Conservation (phyloP, 2,113 vertebrate genomes). For the Aphelocoma coerulescens region DNA sequence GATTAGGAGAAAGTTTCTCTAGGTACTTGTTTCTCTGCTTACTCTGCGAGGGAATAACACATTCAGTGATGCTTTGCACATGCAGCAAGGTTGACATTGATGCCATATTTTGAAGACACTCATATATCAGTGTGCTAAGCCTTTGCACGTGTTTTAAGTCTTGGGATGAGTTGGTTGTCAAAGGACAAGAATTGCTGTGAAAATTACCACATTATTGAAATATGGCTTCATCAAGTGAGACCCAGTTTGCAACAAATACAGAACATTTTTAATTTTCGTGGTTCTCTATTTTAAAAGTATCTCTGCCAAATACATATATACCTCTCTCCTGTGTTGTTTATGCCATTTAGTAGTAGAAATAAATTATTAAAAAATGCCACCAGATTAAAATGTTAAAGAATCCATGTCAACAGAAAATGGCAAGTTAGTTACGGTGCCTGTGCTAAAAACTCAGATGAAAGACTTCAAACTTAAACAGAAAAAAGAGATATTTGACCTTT, state of each 20-base stretch:
- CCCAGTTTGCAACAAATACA: neutral
- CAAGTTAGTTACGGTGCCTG: neutral
- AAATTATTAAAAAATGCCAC: neutral
- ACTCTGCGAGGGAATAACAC: neutral
- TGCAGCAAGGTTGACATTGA: neutral
- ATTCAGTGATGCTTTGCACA: neutral
- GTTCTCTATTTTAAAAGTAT: neutral
- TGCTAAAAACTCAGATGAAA: neutral
- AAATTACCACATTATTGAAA: neutral
- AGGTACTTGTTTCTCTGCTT: neutral
- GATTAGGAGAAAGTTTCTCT: neutral
- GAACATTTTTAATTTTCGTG: neutral
- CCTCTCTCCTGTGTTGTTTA: neutral
- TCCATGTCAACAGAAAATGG: neutral
- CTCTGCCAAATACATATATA: neutral
- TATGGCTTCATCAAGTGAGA: neutral
- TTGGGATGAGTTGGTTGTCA: neutral
- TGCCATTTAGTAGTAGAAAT: neutral
- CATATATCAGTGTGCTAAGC: neutral
- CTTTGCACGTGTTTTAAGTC: neutral
- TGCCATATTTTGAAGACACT: neutral
- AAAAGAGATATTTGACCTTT: neutral
- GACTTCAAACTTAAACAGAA: neutral
- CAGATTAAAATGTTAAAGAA: neutral
- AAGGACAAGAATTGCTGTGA: neutral